Evolutionary conservation across 2,797 vertebrate species (phyloP).

Genomic region (Hemibagrus guttatus): DNA sequence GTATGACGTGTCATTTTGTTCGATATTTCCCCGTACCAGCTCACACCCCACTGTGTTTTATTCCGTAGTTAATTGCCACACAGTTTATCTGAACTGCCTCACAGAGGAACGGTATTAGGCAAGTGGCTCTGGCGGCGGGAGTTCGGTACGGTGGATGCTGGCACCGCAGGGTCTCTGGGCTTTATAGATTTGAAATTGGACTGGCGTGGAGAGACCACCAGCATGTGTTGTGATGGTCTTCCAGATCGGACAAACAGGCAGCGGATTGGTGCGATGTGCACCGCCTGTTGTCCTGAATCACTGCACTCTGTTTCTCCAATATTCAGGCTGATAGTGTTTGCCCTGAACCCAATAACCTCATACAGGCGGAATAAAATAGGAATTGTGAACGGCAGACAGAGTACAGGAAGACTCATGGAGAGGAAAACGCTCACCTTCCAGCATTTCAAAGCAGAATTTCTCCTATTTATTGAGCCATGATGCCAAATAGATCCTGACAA

Average conservation of each 20-base stretch:
- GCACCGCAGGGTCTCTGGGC: constrained; percentile 38
- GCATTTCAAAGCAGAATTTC: constrained; percentile 1
- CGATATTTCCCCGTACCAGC: neutral
- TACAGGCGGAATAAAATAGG: constrained; percentile 9
- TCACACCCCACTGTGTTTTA: neutral
- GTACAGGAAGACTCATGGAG: constrained; percentile 8
- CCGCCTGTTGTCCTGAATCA: constrained; percentile 42
- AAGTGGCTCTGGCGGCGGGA: constrained; percentile 14
- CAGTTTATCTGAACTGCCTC: constrained; percentile 25
- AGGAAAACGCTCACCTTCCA: constrained; percentile 11
- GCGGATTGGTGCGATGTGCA: constrained; percentile 18
- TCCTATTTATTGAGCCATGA: neutral
- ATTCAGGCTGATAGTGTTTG: constrained; percentile 41
- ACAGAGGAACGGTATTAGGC: constrained; percentile 48
- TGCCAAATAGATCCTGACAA: neutral
- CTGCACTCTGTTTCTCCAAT: constrained; percentile 42
- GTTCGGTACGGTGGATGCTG: constrained; percentile 35
- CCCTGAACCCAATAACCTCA: constrained; percentile 43
- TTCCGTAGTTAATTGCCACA: neutral
- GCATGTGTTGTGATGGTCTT: constrained; percentile 44
- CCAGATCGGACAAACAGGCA: constrained; percentile 38
- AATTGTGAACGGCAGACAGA: neutral
- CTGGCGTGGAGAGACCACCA: constrained; percentile 49
- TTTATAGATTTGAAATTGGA: constrained; percentile 61
- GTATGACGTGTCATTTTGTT: no score